Evolutionary conservation across 2,797 vertebrate genomes (phyloP), one percentile per base, ranked within the genome.

Genomic region (Parotocinclus haroldoi): DNA sequence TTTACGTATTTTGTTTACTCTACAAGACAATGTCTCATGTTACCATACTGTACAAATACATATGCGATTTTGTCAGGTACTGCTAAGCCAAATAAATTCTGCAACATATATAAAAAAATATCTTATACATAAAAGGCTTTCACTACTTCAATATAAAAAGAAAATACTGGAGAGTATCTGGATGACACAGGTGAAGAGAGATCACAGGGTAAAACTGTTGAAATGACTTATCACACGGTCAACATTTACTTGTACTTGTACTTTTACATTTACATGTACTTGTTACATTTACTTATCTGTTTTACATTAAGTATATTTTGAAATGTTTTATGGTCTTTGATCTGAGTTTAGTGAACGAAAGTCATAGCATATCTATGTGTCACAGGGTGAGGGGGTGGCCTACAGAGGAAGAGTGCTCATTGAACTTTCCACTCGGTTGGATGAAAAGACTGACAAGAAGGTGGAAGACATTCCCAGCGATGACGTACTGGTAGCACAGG

Each of bases 341-440:
- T 11, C 13, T 40, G 18, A 66, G 58, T 10, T 45, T 18, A 27
- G 10, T 27, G 27, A 8, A 1, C 19, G 61, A 58, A 17, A 39
- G 19, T 69, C 19, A 66, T 45, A 3, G 18, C 63, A 48, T 54
- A n/a, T 53, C 13, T 76, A 13, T 78, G 6, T 78, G 63, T 65
- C 58, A 66, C 85, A 99, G 97, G 97, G 93, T 68, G 95, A 98
- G 84, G 96, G 97, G 8, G 95, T 96, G 75, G 92, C 97, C 0
- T 99, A 98, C 77, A 89, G 97, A 76, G 97, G 97, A 40, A 91
- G 97, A 79, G 80, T 98, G 79, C 83, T 99, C 74, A 88, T 99
- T 6, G 92, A 96, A 79, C 84, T 99, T 10, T 85, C 84, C 68
- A 97, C 97, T 12, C 74, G 93, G 51, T 84, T 93, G 27, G 95